phyloP scores from a whole-genome alignment of 2,888 invertebrate genomes.

The Meta bourneti region DNA sequence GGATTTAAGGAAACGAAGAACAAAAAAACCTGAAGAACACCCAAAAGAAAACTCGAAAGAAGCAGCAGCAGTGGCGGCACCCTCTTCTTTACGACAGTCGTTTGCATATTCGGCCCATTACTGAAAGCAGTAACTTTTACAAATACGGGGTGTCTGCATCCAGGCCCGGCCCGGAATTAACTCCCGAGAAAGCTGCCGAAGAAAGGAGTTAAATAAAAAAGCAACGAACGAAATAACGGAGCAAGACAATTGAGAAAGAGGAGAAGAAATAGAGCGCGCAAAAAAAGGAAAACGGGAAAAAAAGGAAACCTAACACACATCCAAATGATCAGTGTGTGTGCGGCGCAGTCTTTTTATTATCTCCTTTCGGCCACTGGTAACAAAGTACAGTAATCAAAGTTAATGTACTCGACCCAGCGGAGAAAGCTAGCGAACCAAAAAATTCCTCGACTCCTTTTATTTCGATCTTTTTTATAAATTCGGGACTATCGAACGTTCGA shows the following conservation, averaged over 20 bases:
- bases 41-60: constrained; percentile 12
- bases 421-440: constrained; percentile 73
- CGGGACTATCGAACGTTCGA: constrained; percentile 12
- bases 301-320: constrained; percentile 37
- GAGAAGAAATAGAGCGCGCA: constrained; percentile 11
- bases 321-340: constrained; percentile 68
- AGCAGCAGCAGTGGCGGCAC: background rate
- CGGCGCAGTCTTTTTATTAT: constrained; percentile 73
- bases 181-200: constrained; percentile 17
- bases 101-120: constrained; percentile 76
- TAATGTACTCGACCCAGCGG: constrained; percentile 72
- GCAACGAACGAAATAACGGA: constrained; percentile 9
- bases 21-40: background rate
- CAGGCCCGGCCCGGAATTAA: constrained; percentile 62
- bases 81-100: constrained; percentile 47
- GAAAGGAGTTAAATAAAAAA: constrained; percentile 15
- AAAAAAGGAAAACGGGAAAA: constrained; percentile 8
- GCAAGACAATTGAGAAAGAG: constrained; percentile 68
- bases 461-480: constrained; percentile 48
- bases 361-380: constrained; percentile 74
- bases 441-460: constrained; percentile 42
- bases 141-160: constrained; percentile 47
- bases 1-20: background rate
- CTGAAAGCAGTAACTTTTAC: constrained; percentile 50
- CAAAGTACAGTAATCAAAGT: constrained; percentile 76